A percentile compares a stretch with the other conserved stretches of the same genome.
phyloP scores from a whole-genome alignment of 2,797 vertebrate genomes.

The Pipistrellus kuhlii region DNA sequence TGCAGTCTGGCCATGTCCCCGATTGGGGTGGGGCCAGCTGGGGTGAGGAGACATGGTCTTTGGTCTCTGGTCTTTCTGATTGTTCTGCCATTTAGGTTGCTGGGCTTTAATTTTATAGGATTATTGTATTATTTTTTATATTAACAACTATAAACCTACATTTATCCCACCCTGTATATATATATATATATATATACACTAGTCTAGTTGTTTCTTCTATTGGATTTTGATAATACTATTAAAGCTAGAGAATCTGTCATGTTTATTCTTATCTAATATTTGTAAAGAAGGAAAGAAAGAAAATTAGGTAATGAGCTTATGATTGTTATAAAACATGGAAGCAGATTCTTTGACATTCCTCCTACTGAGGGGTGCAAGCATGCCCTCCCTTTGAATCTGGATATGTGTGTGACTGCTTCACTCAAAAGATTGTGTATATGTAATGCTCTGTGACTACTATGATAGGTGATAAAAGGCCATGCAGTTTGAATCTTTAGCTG shows the following conservation, averaged over 20 bases:
- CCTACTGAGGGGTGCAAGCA: neutral
- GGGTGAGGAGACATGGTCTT: too few species aligned
- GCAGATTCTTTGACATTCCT: neutral
- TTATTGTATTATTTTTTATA: neutral
- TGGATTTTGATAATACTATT: neutral
- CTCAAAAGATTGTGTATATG: neutral
- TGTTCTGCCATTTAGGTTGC: too few species aligned
- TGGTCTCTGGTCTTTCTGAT: too few species aligned
- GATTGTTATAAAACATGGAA: neutral
- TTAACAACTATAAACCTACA: neutral
- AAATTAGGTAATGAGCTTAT: neutral
- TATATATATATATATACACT: too few species aligned
- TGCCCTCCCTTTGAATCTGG: neutral
- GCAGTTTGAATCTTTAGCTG: neutral
- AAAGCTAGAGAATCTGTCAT: neutral
- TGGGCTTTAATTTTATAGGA: too few species aligned
- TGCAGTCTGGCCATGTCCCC: rapidly evolving
- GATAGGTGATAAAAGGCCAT: neutral
- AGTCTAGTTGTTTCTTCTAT: neutral
- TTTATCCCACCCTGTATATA: neutral
- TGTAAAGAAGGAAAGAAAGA: neutral
- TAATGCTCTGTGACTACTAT: neutral
- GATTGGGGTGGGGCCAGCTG: too few species aligned
- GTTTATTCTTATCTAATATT: neutral
- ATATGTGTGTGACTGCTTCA: neutral